Percentiles rank a stretch among this genome's conserved stretches.
Evolutionary conservation across 2,888 invertebrate species (phyloP).

Genomic region (Melanophora roralis): DNA sequence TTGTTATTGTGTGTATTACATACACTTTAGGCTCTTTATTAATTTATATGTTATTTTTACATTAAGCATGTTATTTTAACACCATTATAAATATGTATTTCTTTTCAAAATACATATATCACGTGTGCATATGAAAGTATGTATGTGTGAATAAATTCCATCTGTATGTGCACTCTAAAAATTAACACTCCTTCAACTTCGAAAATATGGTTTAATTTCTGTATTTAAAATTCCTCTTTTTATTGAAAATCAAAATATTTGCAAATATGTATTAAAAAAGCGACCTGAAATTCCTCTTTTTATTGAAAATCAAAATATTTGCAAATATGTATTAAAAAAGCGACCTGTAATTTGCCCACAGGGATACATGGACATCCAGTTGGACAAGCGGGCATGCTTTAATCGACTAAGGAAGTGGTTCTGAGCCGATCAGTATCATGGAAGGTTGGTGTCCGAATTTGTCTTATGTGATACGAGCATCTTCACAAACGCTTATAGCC

Average conservation of each 20-base stretch:
- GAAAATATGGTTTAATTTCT: conserved; percentile 37
- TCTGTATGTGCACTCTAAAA: conserved; percentile 18
- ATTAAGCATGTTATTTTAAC: conserved; percentile 49
- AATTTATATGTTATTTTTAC: conserved; percentile 46
- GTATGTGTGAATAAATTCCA: not conserved
- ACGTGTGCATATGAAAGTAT: not conserved
- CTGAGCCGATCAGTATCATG: no score
- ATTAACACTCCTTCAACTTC: conserved; percentile 3
- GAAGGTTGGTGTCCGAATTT: no score
- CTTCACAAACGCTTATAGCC: no score
- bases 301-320: no score
- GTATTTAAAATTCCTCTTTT: not conserved
- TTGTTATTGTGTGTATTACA: not conserved
- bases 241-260: no score
- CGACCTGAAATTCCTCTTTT: not conserved
- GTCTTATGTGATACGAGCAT: no score
- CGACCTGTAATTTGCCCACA: conserved; percentile 16
- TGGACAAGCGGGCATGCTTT: no score
- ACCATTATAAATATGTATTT: conserved; percentile 25
- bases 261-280: conserved; percentile 34
- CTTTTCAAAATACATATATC: not conserved
- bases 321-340: conserved; percentile 34
- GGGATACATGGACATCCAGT: no score
- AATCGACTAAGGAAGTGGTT: no score
- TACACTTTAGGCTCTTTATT: conserved; percentile 43